Evolutionary conservation across 1,140 invertebrate genomes (phyloP).

Genomic region (Drosophila virilis): DNA sequence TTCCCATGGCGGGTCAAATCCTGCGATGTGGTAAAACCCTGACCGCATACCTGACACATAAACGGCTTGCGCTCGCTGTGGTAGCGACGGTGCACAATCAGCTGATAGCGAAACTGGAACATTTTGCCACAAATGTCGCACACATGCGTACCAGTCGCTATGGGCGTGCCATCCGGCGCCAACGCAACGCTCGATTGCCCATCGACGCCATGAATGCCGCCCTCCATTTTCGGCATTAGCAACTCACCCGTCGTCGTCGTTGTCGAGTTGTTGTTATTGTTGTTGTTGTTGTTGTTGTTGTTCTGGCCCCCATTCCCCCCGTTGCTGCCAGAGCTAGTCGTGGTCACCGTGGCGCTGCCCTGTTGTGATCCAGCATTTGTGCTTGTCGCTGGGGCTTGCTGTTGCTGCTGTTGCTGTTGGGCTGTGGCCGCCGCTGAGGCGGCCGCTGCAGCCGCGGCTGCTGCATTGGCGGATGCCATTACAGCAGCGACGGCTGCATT

Average conservation of each 20-base stretch:
- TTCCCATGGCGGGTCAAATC: constrained; percentile 92
- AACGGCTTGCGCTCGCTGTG: constrained; percentile 94
- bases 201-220: constrained; percentile 85
- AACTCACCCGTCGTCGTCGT: constrained; percentile 68
- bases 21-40: constrained; percentile 90
- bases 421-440: constrained; percentile 54
- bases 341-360: constrained; percentile 46
- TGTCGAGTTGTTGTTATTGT: constrained; percentile 25
- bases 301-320: constrained; percentile 37
- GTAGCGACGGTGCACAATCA: constrained; percentile 92
- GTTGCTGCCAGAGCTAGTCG: constrained; percentile 49
- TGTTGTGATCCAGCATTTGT: constrained; percentile 42
- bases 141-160: constrained; percentile 88
- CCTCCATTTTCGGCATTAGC: constrained; percentile 86
- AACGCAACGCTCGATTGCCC: constrained; percentile 85
- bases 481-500: constrained; percentile 79
- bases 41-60: constrained; percentile 93
- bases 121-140: constrained; percentile 94
- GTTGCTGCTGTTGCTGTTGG: constrained; percentile 46
- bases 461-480: constrained; percentile 73
- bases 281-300: constrained; percentile 21
- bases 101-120: constrained; percentile 93
- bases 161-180: constrained; percentile 85
- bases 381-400: constrained; percentile 40
- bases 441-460: constrained; percentile 66